phyloP scores from a whole-genome alignment of 2,888 invertebrate species.

The Meteorus cinctellus region DNA sequence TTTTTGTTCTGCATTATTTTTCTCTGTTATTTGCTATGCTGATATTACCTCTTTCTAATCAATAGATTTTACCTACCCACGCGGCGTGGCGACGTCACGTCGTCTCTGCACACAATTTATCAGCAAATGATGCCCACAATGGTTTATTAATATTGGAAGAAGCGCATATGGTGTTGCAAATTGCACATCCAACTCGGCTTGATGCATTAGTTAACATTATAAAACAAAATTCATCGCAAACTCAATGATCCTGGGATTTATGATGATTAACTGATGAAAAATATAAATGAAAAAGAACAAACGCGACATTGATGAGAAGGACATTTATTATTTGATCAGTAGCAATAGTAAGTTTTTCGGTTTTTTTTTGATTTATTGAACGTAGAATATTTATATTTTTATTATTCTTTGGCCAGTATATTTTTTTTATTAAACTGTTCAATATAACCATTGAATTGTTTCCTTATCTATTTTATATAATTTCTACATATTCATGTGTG shows the following conservation, averaged over 20 bases:
- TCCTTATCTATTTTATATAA: not conserved
- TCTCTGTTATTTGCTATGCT: not conserved
- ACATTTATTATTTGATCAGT: not conserved
- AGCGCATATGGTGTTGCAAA: constrained; percentile 77
- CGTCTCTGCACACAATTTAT: constrained; percentile 76
- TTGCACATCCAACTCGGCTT: constrained; percentile 61
- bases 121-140: constrained; percentile 77
- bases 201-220: constrained; percentile 64
- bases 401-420: constrained; percentile 1
- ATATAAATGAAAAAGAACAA: not conserved
- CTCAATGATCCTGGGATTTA: constrained; percentile 33
- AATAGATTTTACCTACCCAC: constrained; percentile 74
- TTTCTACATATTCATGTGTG: not conserved
- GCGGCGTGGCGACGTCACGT: constrained; percentile 79
- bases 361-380: not conserved
- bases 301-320: not conserved
- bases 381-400: not conserved
- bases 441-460: not conserved
- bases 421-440: not conserved
- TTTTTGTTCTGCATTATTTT: constrained; percentile 21
- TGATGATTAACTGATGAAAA: constrained; percentile 38
- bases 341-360: not conserved
- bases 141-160: constrained; percentile 79
- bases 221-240: constrained; percentile 60
- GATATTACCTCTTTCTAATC: no score